Base-by-base conservation (phyloP, 2,888 invertebrate genomes). In the Calameuta filiformis region DNA sequence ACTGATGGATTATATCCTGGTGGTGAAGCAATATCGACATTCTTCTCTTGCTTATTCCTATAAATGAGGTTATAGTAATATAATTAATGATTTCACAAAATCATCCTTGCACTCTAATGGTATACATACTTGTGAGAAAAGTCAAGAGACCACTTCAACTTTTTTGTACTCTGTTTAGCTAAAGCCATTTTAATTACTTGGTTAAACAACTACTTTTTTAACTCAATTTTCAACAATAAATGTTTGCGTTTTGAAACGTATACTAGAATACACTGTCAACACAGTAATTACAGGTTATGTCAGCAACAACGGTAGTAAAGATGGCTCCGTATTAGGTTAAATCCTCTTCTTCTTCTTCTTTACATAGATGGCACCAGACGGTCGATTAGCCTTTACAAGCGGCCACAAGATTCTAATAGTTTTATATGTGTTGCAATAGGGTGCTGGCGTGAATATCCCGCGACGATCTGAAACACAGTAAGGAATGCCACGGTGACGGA, bases 1-100 rank as follows among this genome's bases (percentile, higher is more conserved):
- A 95, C 93, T 2, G 95, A 94, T 76, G 95, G 94, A 90, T 95
- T 96, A 88, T 95, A 98, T 0, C 98, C 98, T 56, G 98, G 97
- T 34, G 98, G 98, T 56, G 96, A 94, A 1, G 96, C 94, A 81
- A 96, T 90, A 79, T 96, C 96, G 73, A 86, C 83, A 77, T 90
- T 92, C 89, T 91, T 92, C 35, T 91, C 91, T 75, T 88, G 88
- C 81, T 89, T 91, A 76, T 81, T 88, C 80, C 91, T 91, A 73
- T 12, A 83, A 86, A 56, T 40, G 76, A 15, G 77, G 77, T 79
- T 33, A 12, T 68, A 83, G 69, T 69, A 56, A 73, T 56, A 76
- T 77, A 79, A 75, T 73, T 35, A 37, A 56, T 30, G 75, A 69
- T 75, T 34, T 15, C 3, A 75, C 15, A 68, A n/a, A 68, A 77